These are phyloP conservation scores for Dione vanillae DNA, from an alignment of 2,888 invertebrate genomes.

Conservation along the genomic window DNA sequence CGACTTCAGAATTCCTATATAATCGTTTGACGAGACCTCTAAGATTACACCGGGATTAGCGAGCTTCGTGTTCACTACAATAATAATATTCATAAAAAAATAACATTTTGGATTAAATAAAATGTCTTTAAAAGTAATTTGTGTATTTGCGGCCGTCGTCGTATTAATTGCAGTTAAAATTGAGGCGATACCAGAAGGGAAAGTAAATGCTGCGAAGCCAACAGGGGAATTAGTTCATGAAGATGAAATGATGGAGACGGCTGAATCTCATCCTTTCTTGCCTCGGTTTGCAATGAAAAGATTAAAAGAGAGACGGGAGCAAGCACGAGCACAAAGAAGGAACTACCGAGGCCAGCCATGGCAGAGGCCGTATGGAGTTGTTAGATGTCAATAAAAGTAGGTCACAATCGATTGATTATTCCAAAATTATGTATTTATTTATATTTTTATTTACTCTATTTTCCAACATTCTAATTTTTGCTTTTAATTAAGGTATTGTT, in stretches of 20 bases:
- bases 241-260: conserved; percentile 72
- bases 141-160: conserved; percentile 52
- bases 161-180: conserved; percentile 51
- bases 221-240: conserved; percentile 40
- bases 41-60: conserved; percentile 65
- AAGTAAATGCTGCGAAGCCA: conserved; percentile 46
- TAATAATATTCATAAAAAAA: not conserved
- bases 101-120: conserved; percentile 32
- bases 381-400: conserved; percentile 39
- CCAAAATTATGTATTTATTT: too few species aligned
- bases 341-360: conserved; percentile 52
- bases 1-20: conserved; percentile 66
- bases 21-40: conserved; percentile 54
- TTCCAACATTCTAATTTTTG: too few species aligned
- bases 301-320: conserved; percentile 67
- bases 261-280: conserved; percentile 73
- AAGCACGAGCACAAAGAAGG: conserved; percentile 63
- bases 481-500: too few species aligned
- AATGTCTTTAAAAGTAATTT: conserved; percentile 55
- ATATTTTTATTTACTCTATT: too few species aligned
- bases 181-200: conserved; percentile 57
- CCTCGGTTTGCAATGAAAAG: conserved; percentile 75
- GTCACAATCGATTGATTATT: too few species aligned
- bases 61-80: conserved; percentile 42
- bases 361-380: conserved; percentile 28